A percentile compares a stretch with the other conserved stretches of the same genome.
These are phyloP conservation scores for Grantiella picta DNA, from an alignment of 2,113 vertebrate species.

Conservation along the genomic window DNA sequence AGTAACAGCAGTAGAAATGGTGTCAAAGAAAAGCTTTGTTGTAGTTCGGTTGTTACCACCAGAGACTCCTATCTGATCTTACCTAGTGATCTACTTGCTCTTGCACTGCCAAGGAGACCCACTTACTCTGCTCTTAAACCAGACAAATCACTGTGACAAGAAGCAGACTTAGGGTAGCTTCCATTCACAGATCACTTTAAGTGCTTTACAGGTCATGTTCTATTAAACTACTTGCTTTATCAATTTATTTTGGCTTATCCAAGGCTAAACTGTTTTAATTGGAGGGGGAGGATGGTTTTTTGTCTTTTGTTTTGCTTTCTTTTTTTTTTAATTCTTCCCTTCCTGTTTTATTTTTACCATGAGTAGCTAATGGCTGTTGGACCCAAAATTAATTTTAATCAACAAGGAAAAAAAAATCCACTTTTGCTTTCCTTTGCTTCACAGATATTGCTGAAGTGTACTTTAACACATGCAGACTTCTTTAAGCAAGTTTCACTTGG, in stretches of 20 bases:
- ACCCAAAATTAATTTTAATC: not conserved
- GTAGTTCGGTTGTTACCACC: not conserved
- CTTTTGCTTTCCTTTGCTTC: not conserved
- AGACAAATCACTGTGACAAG: conserved; percentile 60
- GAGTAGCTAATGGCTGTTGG: not conserved
- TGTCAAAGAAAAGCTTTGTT: conserved; percentile 1
- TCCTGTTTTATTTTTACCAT: not conserved
- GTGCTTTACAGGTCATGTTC: conserved; percentile 32
- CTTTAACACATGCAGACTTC: not conserved
- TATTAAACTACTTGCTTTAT: conserved; percentile 43
- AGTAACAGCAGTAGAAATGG: not conserved
- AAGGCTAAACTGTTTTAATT: conserved; percentile 5
- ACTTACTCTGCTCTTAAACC: conserved; percentile 43
- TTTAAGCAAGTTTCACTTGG: not conserved
- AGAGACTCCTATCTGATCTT: conserved; percentile 51
- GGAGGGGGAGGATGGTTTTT: not conserved
- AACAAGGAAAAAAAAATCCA: not conserved
- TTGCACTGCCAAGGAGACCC: conserved; percentile 16
- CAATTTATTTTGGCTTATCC: conserved; percentile 26
- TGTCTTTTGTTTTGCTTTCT: not conserved
- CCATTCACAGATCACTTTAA: conserved; percentile 57
- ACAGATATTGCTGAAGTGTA: not conserved
- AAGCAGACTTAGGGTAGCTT: conserved; percentile 29
- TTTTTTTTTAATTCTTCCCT: not conserved
- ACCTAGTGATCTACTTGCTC: conserved; percentile 53